Conservation (phyloP, 2,888 invertebrate species). For the Ommatoiulus sabulosus region DNA sequence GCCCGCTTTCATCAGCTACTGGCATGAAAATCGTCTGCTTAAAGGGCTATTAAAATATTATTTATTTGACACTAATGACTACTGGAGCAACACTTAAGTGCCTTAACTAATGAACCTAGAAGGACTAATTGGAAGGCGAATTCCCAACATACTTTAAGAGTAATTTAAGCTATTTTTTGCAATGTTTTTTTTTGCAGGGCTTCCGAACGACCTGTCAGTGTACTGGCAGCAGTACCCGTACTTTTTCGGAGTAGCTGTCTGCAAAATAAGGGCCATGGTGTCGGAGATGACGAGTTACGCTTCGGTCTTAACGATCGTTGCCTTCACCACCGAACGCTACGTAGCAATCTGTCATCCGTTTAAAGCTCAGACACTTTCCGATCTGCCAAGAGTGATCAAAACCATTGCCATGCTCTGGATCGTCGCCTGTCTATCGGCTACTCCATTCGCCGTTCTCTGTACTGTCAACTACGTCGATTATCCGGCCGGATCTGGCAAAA, state of each 20-base stretch:
- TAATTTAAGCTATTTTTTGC: background rate
- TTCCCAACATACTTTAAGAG: background rate
- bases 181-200: conserved; percentile 64
- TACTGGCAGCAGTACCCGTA: conserved; percentile 70
- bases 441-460: conserved; percentile 76
- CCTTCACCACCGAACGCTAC: conserved; percentile 68
- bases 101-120: background rate
- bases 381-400: conserved; percentile 80
- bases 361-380: conserved; percentile 83
- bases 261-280: conserved; percentile 68
- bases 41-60: background rate
- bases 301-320: conserved; percentile 69
- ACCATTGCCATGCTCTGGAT: conserved; percentile 84
- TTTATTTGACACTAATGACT: background rate
- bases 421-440: conserved; percentile 78
- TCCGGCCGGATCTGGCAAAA: conserved; percentile 72
- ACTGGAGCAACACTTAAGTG: background rate
- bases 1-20: background rate
- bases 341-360: conserved; percentile 81
- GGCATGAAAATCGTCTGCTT: background rate
- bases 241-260: conserved; percentile 67
- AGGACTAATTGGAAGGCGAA: background rate
- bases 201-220: conserved; percentile 69
- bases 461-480: conserved; percentile 80
- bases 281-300: conserved; percentile 70